Evolutionary conservation across 2,888 invertebrate genomes (phyloP).

Genomic region (Cephus runcator): DNA sequence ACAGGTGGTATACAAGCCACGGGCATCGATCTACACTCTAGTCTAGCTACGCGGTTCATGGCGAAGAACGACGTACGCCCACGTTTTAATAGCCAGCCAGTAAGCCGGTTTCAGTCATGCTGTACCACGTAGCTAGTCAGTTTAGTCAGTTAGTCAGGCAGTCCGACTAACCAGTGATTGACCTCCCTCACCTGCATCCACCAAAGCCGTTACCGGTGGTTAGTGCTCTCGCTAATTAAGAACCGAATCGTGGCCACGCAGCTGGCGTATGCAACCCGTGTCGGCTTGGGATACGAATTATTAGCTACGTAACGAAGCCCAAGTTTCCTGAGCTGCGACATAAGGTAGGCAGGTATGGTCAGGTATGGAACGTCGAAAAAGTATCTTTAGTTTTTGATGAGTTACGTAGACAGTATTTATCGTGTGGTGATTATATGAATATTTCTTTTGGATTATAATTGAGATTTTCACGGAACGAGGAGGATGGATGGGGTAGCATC

Average conservation of each 20-base stretch:
- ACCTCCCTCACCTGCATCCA: constrained; percentile 14
- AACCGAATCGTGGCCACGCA: constrained; percentile 46
- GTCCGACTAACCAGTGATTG: constrained; percentile 20
- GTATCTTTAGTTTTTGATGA: neutral
- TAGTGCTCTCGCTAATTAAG: constrained; percentile 51
- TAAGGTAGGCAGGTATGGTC: neutral
- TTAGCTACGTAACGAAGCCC: neutral
- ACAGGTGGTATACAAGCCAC: constrained; percentile 54
- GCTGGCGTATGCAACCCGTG: constrained; percentile 33
- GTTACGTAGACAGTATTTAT: neutral
- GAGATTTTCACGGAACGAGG: neutral
- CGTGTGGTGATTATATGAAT: neutral
- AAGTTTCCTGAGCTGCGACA: neutral
- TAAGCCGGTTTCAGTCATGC: neutral
- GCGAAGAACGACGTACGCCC: neutral
- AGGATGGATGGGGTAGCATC: neutral
- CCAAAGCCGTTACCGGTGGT: constrained; percentile 31
- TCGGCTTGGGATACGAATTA: neutral
- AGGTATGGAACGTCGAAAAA: neutral
- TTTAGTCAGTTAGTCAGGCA: neutral
- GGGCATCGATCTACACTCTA: neutral
- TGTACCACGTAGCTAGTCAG: neutral
- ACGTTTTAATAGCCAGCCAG: neutral
- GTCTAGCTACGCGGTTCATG: neutral
- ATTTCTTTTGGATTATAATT: neutral